Conservation (phyloP, 2,888 invertebrate genomes). For the Andrena flavipes region DNA sequence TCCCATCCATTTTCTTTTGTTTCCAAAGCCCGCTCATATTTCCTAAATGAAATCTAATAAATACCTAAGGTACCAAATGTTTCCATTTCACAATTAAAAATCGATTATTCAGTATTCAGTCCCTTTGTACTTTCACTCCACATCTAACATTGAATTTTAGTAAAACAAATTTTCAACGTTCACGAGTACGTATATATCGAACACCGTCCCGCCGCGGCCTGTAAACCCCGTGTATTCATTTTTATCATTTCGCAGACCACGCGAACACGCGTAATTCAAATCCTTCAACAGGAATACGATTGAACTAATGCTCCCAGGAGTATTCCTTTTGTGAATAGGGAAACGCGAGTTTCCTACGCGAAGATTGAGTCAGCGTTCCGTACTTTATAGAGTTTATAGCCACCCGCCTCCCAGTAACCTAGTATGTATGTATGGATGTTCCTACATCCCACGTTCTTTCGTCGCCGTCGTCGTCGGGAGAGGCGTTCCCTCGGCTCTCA, state of each 20-base stretch:
- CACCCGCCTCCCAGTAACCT: constrained; percentile 44
- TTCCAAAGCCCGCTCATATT: too few species aligned
- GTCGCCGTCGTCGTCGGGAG: constrained; percentile 8
- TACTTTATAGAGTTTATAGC: constrained; percentile 58
- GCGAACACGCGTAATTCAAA: constrained; percentile 35
- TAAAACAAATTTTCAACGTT: background rate
- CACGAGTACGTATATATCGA: background rate
- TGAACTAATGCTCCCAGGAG: constrained; percentile 37
- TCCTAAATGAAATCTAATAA: too few species aligned
- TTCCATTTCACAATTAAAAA: too few species aligned
- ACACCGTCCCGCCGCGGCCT: background rate
- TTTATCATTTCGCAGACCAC: constrained; percentile 8
- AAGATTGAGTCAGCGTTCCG: constrained; percentile 61
- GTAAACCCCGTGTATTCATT: background rate
- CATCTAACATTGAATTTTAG: too few species aligned
- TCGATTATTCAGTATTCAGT: too few species aligned
- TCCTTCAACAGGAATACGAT: constrained; percentile 26
- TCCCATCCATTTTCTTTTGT: too few species aligned
- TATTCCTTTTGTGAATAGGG: constrained; percentile 47
- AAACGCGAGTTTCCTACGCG: constrained; percentile 41
- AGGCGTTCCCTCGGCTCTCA: constrained; percentile 18
- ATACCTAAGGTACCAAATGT: too few species aligned
- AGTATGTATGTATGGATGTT: constrained; percentile 21
- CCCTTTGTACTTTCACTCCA: too few species aligned
- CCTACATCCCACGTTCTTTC: constrained; percentile 39